phyloP scores from a whole-genome alignment of 2,113 vertebrate genomes.

The Brachyistius frenatus region DNA sequence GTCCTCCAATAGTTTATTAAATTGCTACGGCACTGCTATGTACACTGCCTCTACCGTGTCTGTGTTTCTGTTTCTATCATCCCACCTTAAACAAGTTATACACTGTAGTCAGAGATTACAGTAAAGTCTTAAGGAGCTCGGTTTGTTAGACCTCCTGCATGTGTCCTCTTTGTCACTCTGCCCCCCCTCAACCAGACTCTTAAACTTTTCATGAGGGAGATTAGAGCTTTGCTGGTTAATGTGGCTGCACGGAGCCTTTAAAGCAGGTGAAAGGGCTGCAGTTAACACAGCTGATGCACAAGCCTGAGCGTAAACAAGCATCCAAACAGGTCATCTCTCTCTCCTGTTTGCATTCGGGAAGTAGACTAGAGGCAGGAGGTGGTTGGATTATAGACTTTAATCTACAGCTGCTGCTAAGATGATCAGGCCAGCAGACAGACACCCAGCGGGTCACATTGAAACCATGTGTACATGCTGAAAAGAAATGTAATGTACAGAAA shows the following conservation, averaged over 20 bases:
- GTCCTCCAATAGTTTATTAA: neutral
- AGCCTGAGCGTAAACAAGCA: slow-evolving; percentile 58
- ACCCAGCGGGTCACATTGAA: slow-evolving; percentile 55
- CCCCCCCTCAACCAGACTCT: slow-evolving; percentile 28
- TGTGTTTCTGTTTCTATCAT: slow-evolving; percentile 18
- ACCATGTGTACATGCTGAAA: slow-evolving; percentile 4
- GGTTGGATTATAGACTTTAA: slow-evolving; percentile 75
- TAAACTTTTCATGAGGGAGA: slow-evolving; percentile 21
- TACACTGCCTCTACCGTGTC: neutral
- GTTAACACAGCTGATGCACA: slow-evolving; percentile 23
- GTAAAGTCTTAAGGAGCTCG: slow-evolving; percentile 66
- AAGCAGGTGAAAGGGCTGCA: slow-evolving; percentile 49
- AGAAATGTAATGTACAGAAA: neutral
- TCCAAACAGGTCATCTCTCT: slow-evolving; percentile 39
- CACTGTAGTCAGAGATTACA: slow-evolving; percentile 66
- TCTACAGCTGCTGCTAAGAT: slow-evolving; percentile 62
- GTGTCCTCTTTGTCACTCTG: slow-evolving; percentile 57
- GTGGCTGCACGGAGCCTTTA: slow-evolving; percentile 21
- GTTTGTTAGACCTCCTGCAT: slow-evolving; percentile 27
- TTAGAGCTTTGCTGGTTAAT: slow-evolving; percentile 41
- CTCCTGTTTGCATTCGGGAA: slow-evolving; percentile 40
- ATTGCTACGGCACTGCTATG: neutral
- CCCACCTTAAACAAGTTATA: slow-evolving; percentile 26
- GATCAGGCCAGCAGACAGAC: slow-evolving; percentile 57
- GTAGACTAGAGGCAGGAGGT: slow-evolving; percentile 44